Conservation (phyloP, 2,797 vertebrate species). For the Syngnathus acus region DNA sequence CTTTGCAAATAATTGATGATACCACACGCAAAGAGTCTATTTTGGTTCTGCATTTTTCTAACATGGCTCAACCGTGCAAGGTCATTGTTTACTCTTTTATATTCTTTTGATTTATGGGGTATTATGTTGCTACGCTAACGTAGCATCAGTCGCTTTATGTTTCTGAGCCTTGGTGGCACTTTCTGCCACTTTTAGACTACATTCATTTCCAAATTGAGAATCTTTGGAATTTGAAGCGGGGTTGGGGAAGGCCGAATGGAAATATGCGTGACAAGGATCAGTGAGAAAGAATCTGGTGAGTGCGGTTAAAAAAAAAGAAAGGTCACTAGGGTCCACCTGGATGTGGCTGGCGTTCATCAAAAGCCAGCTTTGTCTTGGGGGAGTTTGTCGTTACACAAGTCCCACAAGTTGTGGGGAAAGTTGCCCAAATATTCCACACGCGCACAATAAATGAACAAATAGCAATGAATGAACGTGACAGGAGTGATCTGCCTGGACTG, state of each 20-base stretch:
- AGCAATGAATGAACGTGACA: background rate
- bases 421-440: background rate
- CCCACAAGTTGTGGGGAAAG: background rate
- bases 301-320: background rate
- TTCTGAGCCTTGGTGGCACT: too few relatives aligned
- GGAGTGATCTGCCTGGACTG: background rate
- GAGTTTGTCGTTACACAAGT: background rate
- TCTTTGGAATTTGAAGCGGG: background rate
- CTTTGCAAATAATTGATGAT: background rate
- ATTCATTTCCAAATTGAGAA: background rate
- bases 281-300: background rate
- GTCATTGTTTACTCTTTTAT: too few relatives aligned
- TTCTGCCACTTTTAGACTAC: too few relatives aligned
- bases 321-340: background rate
- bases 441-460: background rate
- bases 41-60: background rate
- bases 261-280: background rate
- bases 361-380: background rate
- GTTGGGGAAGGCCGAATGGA: too few relatives aligned
- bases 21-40: background rate
- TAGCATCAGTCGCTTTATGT: too few relatives aligned
- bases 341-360: background rate
- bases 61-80: background rate
- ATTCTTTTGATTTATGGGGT: background rate
- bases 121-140: too few relatives aligned